Evolutionary conservation across 2,888 invertebrate genomes (phyloP).

Genomic region (Agonopterix arenella): DNA sequence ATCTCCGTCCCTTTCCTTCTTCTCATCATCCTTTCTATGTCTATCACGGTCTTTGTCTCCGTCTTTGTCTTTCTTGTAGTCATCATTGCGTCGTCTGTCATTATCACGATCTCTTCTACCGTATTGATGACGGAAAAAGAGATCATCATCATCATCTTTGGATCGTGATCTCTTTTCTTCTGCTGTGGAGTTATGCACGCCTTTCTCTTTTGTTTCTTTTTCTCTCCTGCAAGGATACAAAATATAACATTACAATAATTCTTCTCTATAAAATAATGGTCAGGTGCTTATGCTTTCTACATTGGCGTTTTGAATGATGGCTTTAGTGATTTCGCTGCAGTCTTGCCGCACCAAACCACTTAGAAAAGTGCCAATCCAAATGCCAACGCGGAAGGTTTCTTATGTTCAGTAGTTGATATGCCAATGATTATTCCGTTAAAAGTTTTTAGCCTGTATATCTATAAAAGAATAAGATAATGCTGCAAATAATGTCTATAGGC

Average conservation of each 20-base stretch:
- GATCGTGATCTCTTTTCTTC: conserved; percentile 64
- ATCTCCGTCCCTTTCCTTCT: conserved; percentile 25
- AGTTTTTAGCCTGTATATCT: too few relatives aligned
- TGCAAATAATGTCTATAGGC: too few relatives aligned
- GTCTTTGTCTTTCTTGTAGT: conserved; percentile 34
- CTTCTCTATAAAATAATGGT: background rate
- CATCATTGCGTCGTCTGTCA: conserved; percentile 38
- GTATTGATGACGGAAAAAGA: conserved; percentile 46
- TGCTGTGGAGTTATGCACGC: conserved; percentile 83
- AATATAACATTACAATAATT: background rate
- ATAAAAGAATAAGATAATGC: too few relatives aligned
- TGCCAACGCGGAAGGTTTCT: too few relatives aligned
- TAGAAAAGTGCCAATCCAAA: too few relatives aligned
- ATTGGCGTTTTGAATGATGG: too few relatives aligned
- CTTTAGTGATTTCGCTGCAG: too few relatives aligned
- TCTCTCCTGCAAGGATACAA: conserved; percentile 48
- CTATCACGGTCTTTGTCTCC: conserved; percentile 24
- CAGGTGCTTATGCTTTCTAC: background rate
- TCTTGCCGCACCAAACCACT: too few relatives aligned
- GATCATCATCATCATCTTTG: conserved; percentile 55
- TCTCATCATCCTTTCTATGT: conserved; percentile 19
- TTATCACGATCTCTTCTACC: conserved; percentile 38
- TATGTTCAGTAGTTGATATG: too few relatives aligned
- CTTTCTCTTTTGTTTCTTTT: conserved; percentile 80
- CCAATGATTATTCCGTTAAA: too few relatives aligned